Evolutionary conservation across 2,113 vertebrate species (phyloP), one percentile per base, ranked within the genome.

Genomic region (Seriola aureovittata): DNA sequence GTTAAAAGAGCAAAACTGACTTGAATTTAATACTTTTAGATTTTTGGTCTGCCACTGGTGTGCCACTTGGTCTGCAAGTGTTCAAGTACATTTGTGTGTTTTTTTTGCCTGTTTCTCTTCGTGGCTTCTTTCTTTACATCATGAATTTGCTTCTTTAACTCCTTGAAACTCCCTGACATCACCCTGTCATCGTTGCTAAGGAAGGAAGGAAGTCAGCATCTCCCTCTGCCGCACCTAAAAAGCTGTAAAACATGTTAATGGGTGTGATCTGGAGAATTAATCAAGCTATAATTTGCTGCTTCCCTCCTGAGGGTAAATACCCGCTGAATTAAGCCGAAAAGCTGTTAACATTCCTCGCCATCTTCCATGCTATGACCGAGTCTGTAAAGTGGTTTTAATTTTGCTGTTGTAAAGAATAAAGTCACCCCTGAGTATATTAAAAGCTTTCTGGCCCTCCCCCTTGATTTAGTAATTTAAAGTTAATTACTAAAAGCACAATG

Each of bases 381-480:
- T 91, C 84, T 90, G 84, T 94, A 90, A 94, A 93, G 76, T 82
- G 80, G 54, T 85, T 90, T 86, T 90, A 81, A 80, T 92, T 91
- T 84, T 80, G 76, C 68, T 88, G 68, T 57, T 91, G 71, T 92
- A 72, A 87, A 91, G 80, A 82, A 84, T 80, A 50, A 75, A 80
- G 58, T 86, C 67, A 75, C 74, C 71, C 86, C 60, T 75, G 75
- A 84, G 88, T 85, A 87, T 83, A 85, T 88, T 86, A 89, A 90
- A 85, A 62, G 72, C 73, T 80, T 52, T 8, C 66, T 81, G 54
- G 72, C 58, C 57, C 65, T 52, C 68, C 55, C 68, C 57, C n/a
- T 60, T 81, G 19, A 60, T 81, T 64, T 69, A 82, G 80, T 87
- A 83, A 82, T 86, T 85, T 59, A 75, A 67, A 88, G 85, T 89